phyloP scores from a whole-genome alignment of 1,140 invertebrate genomes.

The Hetaerina americana region DNA sequence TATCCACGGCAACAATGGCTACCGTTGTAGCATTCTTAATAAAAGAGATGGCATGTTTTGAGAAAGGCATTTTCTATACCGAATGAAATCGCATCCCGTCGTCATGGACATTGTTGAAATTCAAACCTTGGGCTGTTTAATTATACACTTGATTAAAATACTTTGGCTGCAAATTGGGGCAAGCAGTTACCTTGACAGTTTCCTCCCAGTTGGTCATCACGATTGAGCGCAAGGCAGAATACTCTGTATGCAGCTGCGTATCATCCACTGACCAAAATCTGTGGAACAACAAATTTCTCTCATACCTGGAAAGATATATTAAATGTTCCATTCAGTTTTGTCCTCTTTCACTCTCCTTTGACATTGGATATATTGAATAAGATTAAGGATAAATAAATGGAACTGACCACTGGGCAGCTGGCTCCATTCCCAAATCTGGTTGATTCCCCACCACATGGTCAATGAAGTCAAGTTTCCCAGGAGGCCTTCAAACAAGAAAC shows the following conservation, averaged over 20 bases:
- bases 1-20: too few relatives aligned
- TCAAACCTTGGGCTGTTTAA: too few relatives aligned
- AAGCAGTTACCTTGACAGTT: conserved; percentile 66
- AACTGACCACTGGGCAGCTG: conserved; percentile 70
- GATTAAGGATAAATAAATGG: not conserved
- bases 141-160: too few relatives aligned
- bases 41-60: too few relatives aligned
- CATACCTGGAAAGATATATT: conserved; percentile 51
- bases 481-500: conserved; percentile 42
- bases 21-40: too few relatives aligned
- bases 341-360: conserved; percentile 3
- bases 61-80: too few relatives aligned
- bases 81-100: too few relatives aligned
- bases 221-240: conserved; percentile 87
- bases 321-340: conserved; percentile 7
- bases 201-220: conserved; percentile 97
- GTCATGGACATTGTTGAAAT: too few relatives aligned
- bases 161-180: conserved; percentile 8
- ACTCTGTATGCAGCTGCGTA: conserved; percentile 89
- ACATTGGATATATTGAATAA: not conserved
- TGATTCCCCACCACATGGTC: conserved; percentile 98
- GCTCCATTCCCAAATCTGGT: conserved; percentile 81
- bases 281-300: conserved; percentile 86
- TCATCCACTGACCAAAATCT: conserved; percentile 99
- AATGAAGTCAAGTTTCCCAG: conserved; percentile 69